Evolutionary conservation across 2,113 vertebrate genomes (phyloP).

Genomic region (Crotalus viridis): DNA sequence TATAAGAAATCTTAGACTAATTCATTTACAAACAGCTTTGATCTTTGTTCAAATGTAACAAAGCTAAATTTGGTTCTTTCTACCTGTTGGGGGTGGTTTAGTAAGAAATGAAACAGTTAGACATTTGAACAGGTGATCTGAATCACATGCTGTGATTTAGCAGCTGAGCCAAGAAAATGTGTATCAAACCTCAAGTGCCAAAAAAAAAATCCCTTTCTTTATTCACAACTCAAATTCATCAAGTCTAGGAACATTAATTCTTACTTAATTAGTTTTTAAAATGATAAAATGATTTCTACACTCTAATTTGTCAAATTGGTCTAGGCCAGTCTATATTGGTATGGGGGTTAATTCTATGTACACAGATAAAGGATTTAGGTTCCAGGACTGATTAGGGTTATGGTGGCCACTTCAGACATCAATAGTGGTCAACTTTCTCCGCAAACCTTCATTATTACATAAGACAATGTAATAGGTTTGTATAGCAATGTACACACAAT

Average conservation of each 20-base stretch:
- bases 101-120: conserved; percentile 7
- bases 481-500: not conserved
- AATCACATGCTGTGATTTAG: not conserved
- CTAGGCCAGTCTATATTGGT: not conserved
- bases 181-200: not conserved
- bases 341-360: not conserved
- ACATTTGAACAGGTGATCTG: not conserved
- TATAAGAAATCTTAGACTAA: not conserved
- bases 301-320: not conserved
- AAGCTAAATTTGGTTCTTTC: not conserved
- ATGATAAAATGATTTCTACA: conserved; percentile 5
- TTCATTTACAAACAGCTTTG: not conserved
- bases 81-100: not conserved
- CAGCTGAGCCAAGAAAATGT: not conserved
- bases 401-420: not conserved
- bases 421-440: not conserved
- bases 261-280: conserved; percentile 1
- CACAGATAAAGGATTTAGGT: not conserved
- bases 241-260: not conserved
- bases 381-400: not conserved
- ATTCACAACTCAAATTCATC: not conserved
- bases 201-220: not conserved
- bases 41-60: not conserved
- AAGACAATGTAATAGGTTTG: not conserved
- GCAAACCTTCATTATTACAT: not conserved